Percentiles rank a stretch among this genome's conserved stretches.
phyloP scores from a whole-genome alignment of 2,888 invertebrate species.

The Hololepta plana region DNA sequence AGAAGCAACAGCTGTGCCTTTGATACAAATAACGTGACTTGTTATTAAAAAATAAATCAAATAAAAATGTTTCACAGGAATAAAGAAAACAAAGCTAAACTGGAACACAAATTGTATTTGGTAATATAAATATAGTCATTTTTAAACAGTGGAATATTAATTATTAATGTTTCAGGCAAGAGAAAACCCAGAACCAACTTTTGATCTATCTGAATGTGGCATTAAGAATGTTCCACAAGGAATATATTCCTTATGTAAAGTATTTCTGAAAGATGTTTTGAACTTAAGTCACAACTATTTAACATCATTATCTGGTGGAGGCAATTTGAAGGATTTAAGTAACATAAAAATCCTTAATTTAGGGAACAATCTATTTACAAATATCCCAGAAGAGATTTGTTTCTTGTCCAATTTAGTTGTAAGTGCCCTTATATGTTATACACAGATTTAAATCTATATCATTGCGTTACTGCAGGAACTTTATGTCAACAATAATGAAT shows the following conservation, averaged over 20 bases:
- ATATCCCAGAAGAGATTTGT: conserved; percentile 44
- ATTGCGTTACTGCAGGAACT: conserved; percentile 37
- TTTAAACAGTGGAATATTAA: conserved; percentile 2
- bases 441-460: conserved; percentile 3
- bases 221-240: conserved; percentile 56
- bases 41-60: too few relatives aligned
- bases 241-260: conserved; percentile 63
- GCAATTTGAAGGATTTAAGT: conserved; percentile 49
- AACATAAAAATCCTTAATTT: conserved; percentile 47
- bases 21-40: too few relatives aligned
- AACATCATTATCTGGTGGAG: conserved; percentile 49
- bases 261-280: conserved; percentile 57
- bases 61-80: conserved; percentile 20
- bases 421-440: conserved; percentile 9
- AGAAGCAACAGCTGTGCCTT: too few relatives aligned
- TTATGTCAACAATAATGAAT: conserved; percentile 51
- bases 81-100: conserved; percentile 35
- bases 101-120: conserved; percentile 41
- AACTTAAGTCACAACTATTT: conserved; percentile 51
- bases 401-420: conserved; percentile 49
- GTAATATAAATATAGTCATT: conserved; percentile 20
- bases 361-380: conserved; percentile 43
- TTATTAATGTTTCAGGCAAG: conserved; percentile 32
- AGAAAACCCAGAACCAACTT: conserved; percentile 65
- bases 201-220: conserved; percentile 65